Conservation (phyloP, 2,888 invertebrate genomes). For the Mythimna vitellina region DNA sequence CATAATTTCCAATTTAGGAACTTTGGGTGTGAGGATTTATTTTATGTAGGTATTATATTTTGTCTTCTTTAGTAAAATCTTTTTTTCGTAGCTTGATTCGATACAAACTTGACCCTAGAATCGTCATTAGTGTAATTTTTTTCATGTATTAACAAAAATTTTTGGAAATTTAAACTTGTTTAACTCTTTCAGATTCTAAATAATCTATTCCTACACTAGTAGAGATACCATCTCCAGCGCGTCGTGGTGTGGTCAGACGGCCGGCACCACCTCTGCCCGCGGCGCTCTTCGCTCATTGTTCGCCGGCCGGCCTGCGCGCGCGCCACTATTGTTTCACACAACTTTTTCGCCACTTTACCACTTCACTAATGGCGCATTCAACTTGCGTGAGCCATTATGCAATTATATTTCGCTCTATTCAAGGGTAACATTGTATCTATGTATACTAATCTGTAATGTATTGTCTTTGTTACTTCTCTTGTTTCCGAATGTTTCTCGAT, state of each 20-base stretch:
- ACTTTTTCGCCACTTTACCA: conserved; percentile 76
- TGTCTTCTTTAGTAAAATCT: no score
- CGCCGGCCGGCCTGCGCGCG: conserved; percentile 60
- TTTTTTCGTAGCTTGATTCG: no score
- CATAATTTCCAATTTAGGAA: no score
- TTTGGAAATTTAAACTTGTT: neutral
- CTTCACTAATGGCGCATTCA: conserved; percentile 69
- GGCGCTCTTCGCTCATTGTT: conserved; percentile 74
- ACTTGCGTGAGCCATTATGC: conserved; percentile 64
- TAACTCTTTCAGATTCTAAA: neutral
- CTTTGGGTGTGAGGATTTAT: no score
- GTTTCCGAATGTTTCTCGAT: conserved; percentile 49
- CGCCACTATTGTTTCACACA: conserved; percentile 72
- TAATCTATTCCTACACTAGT: conserved; percentile 28
- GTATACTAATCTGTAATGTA: conserved; percentile 43
- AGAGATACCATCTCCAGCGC: conserved; percentile 53
- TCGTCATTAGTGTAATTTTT: no score
- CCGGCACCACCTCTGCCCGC: conserved; percentile 62
- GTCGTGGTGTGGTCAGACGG: conserved; percentile 37
- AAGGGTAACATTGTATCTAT: conserved; percentile 55
- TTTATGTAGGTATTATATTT: no score
- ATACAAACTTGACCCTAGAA: no score
- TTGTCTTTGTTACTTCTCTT: conserved; percentile 45
- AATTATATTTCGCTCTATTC: conserved; percentile 65
- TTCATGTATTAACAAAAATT: no score